Conservation (phyloP, 2,888 invertebrate genomes). For the Biston stratarius region DNA sequence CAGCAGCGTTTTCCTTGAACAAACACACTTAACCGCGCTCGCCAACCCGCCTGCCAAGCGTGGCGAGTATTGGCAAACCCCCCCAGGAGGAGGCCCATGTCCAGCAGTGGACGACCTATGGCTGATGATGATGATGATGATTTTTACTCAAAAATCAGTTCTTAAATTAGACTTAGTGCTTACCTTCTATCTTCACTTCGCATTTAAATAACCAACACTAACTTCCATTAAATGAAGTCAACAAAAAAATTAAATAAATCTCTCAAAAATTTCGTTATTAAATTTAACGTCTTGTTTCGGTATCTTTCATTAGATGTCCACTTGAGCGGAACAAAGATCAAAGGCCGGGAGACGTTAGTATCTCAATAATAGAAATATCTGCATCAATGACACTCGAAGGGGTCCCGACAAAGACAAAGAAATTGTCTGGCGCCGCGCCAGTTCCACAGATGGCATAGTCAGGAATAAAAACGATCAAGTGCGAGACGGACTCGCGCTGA, state of each 20-base stretch:
- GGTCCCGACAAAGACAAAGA: constrained; percentile 77
- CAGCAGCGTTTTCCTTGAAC: too few relatives aligned
- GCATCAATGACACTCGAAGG: constrained; percentile 71
- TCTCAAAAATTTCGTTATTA: constrained; percentile 6
- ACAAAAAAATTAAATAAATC: neutral
- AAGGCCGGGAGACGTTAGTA: constrained; percentile 46
- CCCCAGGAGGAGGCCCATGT: too few relatives aligned
- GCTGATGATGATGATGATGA: too few relatives aligned
- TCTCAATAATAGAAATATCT: constrained; percentile 72
- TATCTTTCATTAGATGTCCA: constrained; percentile 20
- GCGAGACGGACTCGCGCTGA: too few relatives aligned
- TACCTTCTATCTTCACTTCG: too few relatives aligned
- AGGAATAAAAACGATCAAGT: too few relatives aligned
- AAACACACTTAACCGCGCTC: too few relatives aligned
- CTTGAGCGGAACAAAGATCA: constrained; percentile 28
- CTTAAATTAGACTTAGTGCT: too few relatives aligned
- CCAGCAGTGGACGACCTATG: too few relatives aligned
- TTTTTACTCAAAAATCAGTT: too few relatives aligned
- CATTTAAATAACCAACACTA: neutral
- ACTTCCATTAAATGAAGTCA: neutral
- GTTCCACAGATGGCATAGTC: constrained; percentile 39
- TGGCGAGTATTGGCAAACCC: too few relatives aligned
- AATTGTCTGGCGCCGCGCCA: constrained; percentile 75
- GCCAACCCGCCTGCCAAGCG: too few relatives aligned
- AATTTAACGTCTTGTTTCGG: neutral